Conservation (phyloP, 2,797 vertebrate species). For the Telmatherina bonti region DNA sequence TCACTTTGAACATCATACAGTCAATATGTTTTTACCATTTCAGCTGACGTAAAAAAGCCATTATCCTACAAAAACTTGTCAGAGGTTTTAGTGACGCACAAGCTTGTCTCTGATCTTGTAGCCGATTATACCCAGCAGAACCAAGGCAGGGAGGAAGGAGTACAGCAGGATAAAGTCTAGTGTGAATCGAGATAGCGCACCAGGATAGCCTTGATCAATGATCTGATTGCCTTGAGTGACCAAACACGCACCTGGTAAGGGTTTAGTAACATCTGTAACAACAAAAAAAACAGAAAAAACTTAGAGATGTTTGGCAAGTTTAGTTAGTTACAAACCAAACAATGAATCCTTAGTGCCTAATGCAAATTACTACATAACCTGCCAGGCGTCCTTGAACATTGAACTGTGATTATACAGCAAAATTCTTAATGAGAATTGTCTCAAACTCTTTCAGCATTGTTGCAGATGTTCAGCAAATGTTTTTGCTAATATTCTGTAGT, state of each 20-base stretch:
- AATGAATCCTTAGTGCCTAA: neutral
- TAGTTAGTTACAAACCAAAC: conserved; percentile 6
- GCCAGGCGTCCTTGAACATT: conserved; percentile 20
- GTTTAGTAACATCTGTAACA: conserved; percentile 58
- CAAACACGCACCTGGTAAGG: conserved; percentile 70
- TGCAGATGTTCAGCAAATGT: neutral
- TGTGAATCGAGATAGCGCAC: conserved; percentile 86
- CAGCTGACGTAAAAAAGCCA: no score
- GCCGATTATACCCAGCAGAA: conserved; percentile 86
- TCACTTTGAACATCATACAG: neutral
- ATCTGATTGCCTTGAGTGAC: conserved; percentile 76
- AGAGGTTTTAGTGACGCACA: conserved; percentile 76
- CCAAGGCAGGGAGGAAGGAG: conserved; percentile 89
- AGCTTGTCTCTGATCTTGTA: conserved; percentile 92
- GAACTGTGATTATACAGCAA: conserved; percentile 13
- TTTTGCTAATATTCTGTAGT: neutral
- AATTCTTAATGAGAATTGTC: neutral
- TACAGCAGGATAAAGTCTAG: conserved; percentile 91
- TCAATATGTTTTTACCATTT: neutral
- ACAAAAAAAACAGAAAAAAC: neutral
- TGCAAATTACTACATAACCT: neutral
- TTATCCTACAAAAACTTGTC: neutral
- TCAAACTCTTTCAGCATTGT: neutral
- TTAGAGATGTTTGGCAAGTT: conserved; percentile 1
- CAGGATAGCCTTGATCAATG: conserved; percentile 87